Percentiles rank a stretch among this genome's conserved stretches.
These are phyloP conservation scores for Cepaea hortensis DNA, from an alignment of 2,888 invertebrate species.

Conservation along the genomic window DNA sequence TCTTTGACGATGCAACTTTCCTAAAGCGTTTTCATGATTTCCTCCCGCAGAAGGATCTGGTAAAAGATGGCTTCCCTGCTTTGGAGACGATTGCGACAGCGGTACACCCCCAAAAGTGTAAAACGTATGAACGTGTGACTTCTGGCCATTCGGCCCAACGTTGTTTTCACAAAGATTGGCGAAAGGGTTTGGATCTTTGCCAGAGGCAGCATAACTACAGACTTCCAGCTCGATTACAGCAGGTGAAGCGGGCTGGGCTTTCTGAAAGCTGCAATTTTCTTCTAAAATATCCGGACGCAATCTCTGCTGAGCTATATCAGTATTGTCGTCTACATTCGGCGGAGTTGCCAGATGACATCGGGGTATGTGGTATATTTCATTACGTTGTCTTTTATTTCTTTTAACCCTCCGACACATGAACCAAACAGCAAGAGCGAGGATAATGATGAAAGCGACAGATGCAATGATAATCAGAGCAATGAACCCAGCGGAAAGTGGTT, in stretches of 20 bases:
- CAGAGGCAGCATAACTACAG: background rate
- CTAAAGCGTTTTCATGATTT: background rate
- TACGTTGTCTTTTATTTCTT: background rate
- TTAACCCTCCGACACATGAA: background rate
- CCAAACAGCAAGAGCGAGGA: constrained; percentile 6
- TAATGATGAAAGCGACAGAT: background rate
- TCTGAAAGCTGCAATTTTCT: background rate
- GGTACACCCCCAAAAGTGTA: background rate
- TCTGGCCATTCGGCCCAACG: background rate
- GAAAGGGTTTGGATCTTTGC: constrained; percentile 10
- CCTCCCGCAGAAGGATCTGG: background rate
- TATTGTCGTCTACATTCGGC: background rate
- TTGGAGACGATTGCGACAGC: background rate
- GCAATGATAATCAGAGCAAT: constrained; percentile 38
- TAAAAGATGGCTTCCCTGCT: background rate
- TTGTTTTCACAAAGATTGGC: background rate
- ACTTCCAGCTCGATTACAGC: background rate
- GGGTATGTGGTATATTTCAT: background rate
- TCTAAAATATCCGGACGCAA: background rate
- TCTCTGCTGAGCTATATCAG: background rate
- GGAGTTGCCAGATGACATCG: background rate
- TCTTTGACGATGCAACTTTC: background rate
- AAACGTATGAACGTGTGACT: constrained; percentile 1
- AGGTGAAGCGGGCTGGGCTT: background rate
- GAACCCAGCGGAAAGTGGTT: background rate